These are phyloP conservation scores for Sapayoa aenigma DNA, from an alignment of 2,113 vertebrate species.

Conservation along the genomic window DNA sequence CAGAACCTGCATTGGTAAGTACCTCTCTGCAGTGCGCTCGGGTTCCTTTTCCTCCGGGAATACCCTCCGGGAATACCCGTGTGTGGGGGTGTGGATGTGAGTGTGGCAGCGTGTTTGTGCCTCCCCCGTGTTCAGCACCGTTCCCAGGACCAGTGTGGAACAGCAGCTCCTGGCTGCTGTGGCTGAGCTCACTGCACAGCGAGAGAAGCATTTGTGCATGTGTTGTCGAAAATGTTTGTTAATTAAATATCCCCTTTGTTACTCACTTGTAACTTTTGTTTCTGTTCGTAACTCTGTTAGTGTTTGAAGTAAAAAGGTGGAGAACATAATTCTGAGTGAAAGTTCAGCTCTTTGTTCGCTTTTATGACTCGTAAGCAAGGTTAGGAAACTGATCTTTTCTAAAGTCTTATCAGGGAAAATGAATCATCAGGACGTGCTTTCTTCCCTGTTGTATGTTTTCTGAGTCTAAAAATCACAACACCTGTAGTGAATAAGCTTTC, in stretches of 20 bases:
- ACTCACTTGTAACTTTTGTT: neutral
- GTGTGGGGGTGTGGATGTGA: neutral
- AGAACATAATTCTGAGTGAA: neutral
- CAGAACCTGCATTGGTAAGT: conserved; percentile 98
- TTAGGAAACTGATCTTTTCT: neutral
- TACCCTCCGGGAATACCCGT: no score
- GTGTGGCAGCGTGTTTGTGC: neutral
- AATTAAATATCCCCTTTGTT: neutral
- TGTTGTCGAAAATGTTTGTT: neutral
- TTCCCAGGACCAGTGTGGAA: neutral
- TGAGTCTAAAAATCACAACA: neutral
- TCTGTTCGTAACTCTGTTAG: neutral
- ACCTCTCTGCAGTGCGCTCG: neutral
- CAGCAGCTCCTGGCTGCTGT: neutral
- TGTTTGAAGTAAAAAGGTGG: neutral
- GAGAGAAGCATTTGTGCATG: neutral
- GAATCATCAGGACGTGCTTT: neutral
- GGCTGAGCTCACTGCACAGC: neutral
- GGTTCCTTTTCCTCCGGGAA: neutral
- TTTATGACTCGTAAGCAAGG: neutral
- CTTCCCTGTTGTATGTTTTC: neutral
- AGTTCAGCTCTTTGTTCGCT: neutral
- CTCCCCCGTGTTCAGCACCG: neutral
- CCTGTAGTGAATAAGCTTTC: neutral
- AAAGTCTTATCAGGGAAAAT: neutral